Evolutionary conservation across 2,888 invertebrate species (phyloP).

Genomic region (Shargacucullia verbasci): DNA sequence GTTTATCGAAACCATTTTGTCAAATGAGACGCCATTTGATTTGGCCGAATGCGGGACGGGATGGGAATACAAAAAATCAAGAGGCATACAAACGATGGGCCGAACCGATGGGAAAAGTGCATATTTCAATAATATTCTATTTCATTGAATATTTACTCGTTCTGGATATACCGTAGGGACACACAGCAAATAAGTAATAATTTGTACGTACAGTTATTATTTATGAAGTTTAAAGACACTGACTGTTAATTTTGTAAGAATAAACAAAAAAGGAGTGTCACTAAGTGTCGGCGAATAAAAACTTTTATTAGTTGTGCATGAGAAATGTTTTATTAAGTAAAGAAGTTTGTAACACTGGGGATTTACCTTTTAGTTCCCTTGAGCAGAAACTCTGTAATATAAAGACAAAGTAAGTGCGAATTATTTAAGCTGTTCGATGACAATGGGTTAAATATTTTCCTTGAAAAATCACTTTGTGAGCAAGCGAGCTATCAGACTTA

Average conservation of each 20-base stretch:
- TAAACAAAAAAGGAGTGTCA: slow-evolving; percentile 3
- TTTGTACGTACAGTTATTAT: too few species aligned
- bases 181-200: too few species aligned
- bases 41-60: slow-evolving; percentile 24
- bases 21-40: slow-evolving; percentile 42
- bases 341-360: slow-evolving; percentile 28
- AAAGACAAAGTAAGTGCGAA: slow-evolving; percentile 8
- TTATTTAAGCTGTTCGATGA: too few species aligned
- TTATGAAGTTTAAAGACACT: too few species aligned
- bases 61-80: slow-evolving; percentile 25
- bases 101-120: neutral
- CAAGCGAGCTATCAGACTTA: too few species aligned
- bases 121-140: neutral
- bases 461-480: slow-evolving; percentile 4
- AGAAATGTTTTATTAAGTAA: slow-evolving; percentile 30
- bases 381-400: slow-evolving; percentile 16
- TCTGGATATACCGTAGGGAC: too few species aligned
- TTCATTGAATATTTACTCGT: too few species aligned
- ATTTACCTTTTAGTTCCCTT: slow-evolving; percentile 26
- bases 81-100: neutral
- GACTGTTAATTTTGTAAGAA: too few species aligned
- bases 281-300: slow-evolving; percentile 31
- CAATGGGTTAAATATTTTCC: slow-evolving; percentile 14
- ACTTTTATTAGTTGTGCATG: slow-evolving; percentile 42
- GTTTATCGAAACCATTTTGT: slow-evolving; percentile 35